phyloP scores from a whole-genome alignment of 2,113 vertebrate species.

The Hymenochirus boettgeri region DNA sequence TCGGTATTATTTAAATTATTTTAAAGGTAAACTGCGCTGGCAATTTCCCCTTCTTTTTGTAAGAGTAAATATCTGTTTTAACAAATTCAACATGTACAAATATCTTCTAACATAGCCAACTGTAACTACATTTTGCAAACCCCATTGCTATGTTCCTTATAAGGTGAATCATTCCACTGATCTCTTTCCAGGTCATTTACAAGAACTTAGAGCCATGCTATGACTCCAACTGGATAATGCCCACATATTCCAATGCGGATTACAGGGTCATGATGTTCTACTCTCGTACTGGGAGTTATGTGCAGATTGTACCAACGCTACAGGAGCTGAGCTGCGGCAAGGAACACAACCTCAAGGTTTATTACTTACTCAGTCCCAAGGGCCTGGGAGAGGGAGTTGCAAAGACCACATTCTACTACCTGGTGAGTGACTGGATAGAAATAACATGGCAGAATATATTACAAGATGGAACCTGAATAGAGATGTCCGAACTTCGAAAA shows the following conservation, averaged over 20 bases:
- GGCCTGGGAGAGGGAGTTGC: slow-evolving; percentile 35
- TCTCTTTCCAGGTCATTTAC: slow-evolving; percentile 47
- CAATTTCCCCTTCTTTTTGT: too few relatives aligned
- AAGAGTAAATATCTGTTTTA: too few relatives aligned
- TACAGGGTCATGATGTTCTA: slow-evolving; percentile 51
- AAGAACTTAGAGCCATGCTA: slow-evolving; percentile 49
- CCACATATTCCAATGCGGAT: slow-evolving; percentile 35
- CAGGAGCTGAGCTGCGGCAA: slow-evolving; percentile 53
- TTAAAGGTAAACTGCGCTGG: too few relatives aligned
- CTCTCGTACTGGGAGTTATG: slow-evolving; percentile 58
- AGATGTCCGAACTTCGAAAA: too few relatives aligned
- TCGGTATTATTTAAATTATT: too few relatives aligned
- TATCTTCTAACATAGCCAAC: too few relatives aligned
- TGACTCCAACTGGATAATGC: slow-evolving; percentile 43
- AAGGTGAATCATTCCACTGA: neutral
- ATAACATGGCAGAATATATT: too few relatives aligned
- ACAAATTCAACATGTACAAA: too few relatives aligned
- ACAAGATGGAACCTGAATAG: too few relatives aligned
- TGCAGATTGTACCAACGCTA: slow-evolving; percentile 47
- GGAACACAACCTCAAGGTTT: slow-evolving; percentile 31
- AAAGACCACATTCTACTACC: slow-evolving; percentile 51
- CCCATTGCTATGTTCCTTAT: neutral
- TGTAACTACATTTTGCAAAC: too few relatives aligned
- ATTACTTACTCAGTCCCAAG: slow-evolving; percentile 52
- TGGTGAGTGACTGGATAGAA: slow-evolving; percentile 48